Evolutionary conservation across 2,797 vertebrate genomes (phyloP), one percentile per base, ranked within the genome.

Genomic region (Scolopax bukidnonensis): DNA sequence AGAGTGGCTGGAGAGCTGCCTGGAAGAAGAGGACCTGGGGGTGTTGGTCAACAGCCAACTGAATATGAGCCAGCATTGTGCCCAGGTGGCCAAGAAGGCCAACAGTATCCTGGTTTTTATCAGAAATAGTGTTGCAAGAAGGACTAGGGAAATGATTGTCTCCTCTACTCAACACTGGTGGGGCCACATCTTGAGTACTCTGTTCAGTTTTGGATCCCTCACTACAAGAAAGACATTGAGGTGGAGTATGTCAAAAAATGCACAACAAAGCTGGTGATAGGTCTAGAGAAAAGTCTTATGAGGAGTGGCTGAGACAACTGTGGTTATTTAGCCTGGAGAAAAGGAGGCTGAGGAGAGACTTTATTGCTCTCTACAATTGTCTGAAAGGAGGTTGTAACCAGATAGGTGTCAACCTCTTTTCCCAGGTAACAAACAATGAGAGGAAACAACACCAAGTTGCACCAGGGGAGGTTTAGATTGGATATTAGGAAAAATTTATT

Each of bases 341-440:
- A 36, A 38, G 12, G 2, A 59, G 43, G 14, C 51, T 68, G 12
- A n/a, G 13, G 23, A 12, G 20, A 57, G 16, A 68, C 77, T 21
- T 68, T 38, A 16, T 12, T 3, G 2, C 41, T 21, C 21, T 47
- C 28, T 67, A 38, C 27, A 57, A 5, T 6, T 47, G 16, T 23
- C 5, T 38, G 28, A 57, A 57, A 47, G 27, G 20, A 56, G 20
- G n/a, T 19, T 67, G 41, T 38, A 47, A 10, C 2, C 4, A 47
- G 6, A 17, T 36, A 41, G 10, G 4, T 16, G 20, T 56, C 2
- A 1, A 17, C 25, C 23, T 16, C 25, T 80, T 57, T 21, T 19
- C 28, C 53, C 64, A 40, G 1, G 41, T 57, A 4, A 48, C 14
- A 20, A 57, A 53, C 2, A 2, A 50, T 0, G 0, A 60, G 43